These are phyloP conservation scores for Hypothenemus hampei DNA, from an alignment of 1,140 invertebrate genomes.

Conservation along the genomic window DNA sequence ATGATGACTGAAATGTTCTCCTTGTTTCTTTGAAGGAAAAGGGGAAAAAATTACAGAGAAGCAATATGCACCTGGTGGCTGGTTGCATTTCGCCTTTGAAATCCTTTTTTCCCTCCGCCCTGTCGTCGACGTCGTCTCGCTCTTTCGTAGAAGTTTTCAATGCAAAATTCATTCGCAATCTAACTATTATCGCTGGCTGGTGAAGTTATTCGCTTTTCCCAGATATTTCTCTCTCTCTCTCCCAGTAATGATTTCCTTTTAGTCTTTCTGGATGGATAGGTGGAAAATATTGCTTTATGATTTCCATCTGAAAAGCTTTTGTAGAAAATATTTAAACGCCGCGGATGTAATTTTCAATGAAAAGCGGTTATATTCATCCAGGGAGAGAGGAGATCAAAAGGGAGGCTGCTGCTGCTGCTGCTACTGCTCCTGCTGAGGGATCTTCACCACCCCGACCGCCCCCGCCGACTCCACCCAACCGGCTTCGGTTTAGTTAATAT, in stretches of 20 bases:
- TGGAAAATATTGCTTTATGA: constrained; percentile 32
- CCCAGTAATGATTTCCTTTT: constrained; percentile 31
- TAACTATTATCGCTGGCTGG: constrained; percentile 29
- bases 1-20: no score
- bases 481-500: constrained; percentile 21
- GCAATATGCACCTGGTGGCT: constrained; percentile 18
- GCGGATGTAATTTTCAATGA: constrained; percentile 33
- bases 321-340: constrained; percentile 34
- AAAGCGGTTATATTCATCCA: constrained; percentile 30
- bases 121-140: constrained; percentile 4
- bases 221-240: constrained; percentile 29
- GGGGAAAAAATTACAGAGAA: constrained; percentile 11
- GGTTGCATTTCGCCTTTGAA: constrained; percentile 24
- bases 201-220: constrained; percentile 27
- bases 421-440: no score
- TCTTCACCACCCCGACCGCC: neutral
- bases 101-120: no score
- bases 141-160: constrained; percentile 20
- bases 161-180: constrained; percentile 26
- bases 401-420: no score
- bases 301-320: constrained; percentile 35
- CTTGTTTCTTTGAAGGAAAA: constrained; percentile 2
- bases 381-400: constrained; percentile 32
- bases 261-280: constrained; percentile 29
- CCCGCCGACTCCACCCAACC: neutral